These are phyloP conservation scores for Oryzias celebensis DNA, from an alignment of 2,113 vertebrate species.

Conservation along the genomic window DNA sequence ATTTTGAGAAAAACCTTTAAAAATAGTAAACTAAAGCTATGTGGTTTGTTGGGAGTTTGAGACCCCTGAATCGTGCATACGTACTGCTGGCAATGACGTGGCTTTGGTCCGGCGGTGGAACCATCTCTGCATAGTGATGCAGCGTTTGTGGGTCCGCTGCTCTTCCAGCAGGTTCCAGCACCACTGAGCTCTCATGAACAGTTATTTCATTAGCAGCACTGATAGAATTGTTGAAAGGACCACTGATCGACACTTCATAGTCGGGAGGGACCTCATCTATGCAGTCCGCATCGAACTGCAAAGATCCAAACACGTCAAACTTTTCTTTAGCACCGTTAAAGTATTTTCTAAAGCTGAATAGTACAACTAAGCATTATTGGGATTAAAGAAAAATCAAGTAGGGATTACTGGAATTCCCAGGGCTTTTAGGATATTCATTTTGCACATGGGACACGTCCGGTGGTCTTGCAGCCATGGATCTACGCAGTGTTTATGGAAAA, in stretches of 20 bases:
- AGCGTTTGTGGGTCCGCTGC: constrained; percentile 80
- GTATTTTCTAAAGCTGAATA: neutral
- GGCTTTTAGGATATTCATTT: constrained; percentile 99
- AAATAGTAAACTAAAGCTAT: no score
- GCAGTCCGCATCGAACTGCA: constrained; percentile 89
- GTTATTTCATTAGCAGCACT: constrained; percentile 89
- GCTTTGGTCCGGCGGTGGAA: constrained; percentile 76
- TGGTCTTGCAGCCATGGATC: constrained; percentile 98
- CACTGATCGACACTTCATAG: constrained; percentile 85
- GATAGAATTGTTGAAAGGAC: constrained; percentile 84
- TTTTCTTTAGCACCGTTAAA: neutral
- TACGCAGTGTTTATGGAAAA: constrained; percentile 98
- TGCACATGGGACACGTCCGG: constrained; percentile 98
- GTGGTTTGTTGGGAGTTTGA: no score
- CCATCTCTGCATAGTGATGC: constrained; percentile 77
- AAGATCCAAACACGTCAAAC: neutral
- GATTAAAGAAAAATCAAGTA: neutral
- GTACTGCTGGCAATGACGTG: constrained; percentile 85
- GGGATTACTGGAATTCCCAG: constrained; percentile 91
- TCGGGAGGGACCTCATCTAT: constrained; percentile 88
- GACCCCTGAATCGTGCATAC: constrained; percentile 52
- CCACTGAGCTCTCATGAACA: constrained; percentile 88
- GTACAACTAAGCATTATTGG: neutral
- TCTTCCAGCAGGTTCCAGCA: constrained; percentile 81
- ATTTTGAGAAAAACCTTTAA: no score